phyloP scores from a whole-genome alignment of 2,797 vertebrate species.

The Neoniphon sammara region DNA sequence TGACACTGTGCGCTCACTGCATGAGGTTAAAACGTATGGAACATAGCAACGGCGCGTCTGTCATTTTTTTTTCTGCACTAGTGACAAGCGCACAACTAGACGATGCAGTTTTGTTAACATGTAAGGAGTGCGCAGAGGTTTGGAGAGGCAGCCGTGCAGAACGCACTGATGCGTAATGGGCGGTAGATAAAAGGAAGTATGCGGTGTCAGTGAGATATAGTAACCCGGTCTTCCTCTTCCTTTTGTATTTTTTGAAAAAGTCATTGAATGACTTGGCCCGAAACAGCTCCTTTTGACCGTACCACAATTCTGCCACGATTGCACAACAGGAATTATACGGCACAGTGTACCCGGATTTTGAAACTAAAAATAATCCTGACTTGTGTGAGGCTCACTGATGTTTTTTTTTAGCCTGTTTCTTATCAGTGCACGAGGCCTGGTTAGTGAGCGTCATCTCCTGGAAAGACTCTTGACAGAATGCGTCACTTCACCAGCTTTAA shows the following conservation, averaged over 20 bases:
- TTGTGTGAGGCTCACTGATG: neutral
- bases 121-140: neutral
- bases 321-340: neutral
- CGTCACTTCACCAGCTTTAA: conserved; percentile 21
- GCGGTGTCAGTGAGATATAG: conserved; percentile 73
- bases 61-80: neutral
- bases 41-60: neutral
- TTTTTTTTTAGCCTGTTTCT: conserved; percentile 25
- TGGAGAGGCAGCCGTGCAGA: conserved; percentile 35
- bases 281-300: neutral
- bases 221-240: conserved; percentile 87
- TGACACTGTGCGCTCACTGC: conserved; percentile 8
- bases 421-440: conserved; percentile 26
- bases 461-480: conserved; percentile 30
- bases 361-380: neutral
- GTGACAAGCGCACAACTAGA: neutral
- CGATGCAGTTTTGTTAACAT: neutral
- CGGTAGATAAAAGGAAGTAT: conserved; percentile 80
- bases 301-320: neutral
- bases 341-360: too few species aligned
- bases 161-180: conserved; percentile 67
- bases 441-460: conserved; percentile 58
- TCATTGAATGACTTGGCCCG: conserved; percentile 56
- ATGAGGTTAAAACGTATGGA: conserved; percentile 3
- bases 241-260: conserved; percentile 41